Percentiles rank a stretch among this genome's conserved stretches.
phyloP scores from a whole-genome alignment of 2,113 vertebrate species.

The Rostratula benghalensis region DNA sequence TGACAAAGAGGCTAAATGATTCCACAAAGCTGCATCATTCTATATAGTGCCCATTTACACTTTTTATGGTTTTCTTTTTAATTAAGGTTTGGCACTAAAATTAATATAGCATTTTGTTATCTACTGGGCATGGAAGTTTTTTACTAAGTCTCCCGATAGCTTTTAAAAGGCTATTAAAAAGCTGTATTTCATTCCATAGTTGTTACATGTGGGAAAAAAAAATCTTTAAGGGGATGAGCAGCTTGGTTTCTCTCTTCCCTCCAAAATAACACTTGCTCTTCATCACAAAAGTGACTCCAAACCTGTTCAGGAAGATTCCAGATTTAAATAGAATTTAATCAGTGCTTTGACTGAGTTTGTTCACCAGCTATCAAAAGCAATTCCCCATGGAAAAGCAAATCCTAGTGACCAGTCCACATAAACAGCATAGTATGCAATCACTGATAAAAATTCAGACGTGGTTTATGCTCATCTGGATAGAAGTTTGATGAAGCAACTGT shows the following conservation, averaged over 20 bases:
- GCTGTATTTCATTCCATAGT: slow-evolving; percentile 7
- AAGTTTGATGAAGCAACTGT: background rate
- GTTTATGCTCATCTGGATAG: background rate
- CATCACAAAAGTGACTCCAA: background rate
- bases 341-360: background rate
- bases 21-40: slow-evolving; percentile 5
- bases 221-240: background rate
- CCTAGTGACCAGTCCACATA: background rate
- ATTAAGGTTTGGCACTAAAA: slow-evolving; percentile 60
- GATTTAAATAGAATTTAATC: background rate
- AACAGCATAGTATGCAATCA: background rate
- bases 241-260: background rate
- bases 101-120: slow-evolving; percentile 62
- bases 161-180: slow-evolving; percentile 59
- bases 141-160: slow-evolving; percentile 46
- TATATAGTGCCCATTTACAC: slow-evolving; percentile 4
- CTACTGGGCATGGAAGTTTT: slow-evolving; percentile 37
- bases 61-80: slow-evolving; percentile 61
- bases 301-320: background rate
- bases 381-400: background rate
- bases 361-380: background rate
- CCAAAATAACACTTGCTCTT: background rate
- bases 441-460: background rate
- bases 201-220: slow-evolving; percentile 16
- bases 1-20: slow-evolving; percentile 11